Base-by-base conservation (phyloP, 2,888 invertebrate species). In the Rotaria magnacalcarata region DNA sequence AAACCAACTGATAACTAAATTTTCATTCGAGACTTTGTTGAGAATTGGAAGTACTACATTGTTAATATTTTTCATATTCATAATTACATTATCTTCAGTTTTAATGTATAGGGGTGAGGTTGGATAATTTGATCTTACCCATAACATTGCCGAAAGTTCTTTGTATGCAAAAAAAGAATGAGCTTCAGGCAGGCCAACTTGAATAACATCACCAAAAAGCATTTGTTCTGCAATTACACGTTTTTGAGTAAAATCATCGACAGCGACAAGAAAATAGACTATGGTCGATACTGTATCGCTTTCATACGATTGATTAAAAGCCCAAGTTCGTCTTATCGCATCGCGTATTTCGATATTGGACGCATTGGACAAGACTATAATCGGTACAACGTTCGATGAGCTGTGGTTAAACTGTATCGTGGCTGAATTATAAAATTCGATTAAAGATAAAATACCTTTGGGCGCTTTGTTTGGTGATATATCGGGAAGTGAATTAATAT, bases 311-410 rank as follows among this genome's bases (percentile, higher is more conserved):
- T 16, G 21, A n/a, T 80, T 47, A n/a, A 10, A n/a, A n/a, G n/a
- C 80, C 80, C 80, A 80, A n/a, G 80, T 80, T n/a, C 80, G 80
- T 80, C 80, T 47, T 14, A 80, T 80, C 10, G 80, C 80, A 80
- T 80, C 80, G 11, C 80, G 80, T n/a, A 24, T 4, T 43, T 80
- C 47, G 14, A 47, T 24, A 11, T 80, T 47, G 1, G 80, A 43
- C 47, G 80, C 80, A n/a, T 47, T 80, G 0, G 80, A 80, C 24
- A 80, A n/a, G 3, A 80, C n/a, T 8, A 80, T n/a, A 47, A 80
- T n/a, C 8, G 80, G 80, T 24, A 80, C 19, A n/a, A 80, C 34
- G 5, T 34, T 16, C 19, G 34, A 16, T 67, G 27, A 34, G 14
- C 34, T 34, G 34, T 16, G 19, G 19, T 34, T 4, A 19, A 67